These are phyloP conservation scores for Nephrotoma guestfalica DNA, from an alignment of 2,888 invertebrate genomes.

Conservation along the genomic window DNA sequence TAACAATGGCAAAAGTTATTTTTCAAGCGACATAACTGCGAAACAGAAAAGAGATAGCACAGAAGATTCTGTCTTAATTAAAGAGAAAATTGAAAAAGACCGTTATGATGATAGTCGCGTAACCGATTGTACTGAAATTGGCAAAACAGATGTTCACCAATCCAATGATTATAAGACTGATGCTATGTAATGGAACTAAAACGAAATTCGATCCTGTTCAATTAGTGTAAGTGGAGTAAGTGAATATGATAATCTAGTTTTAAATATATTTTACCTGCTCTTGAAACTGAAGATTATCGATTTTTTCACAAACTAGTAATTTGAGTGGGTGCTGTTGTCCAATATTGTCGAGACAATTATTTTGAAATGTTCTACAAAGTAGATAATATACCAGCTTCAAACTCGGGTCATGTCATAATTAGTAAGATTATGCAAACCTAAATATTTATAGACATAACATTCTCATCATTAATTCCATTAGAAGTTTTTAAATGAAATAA, in stretches of 20 bases:
- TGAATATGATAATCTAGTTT: neutral
- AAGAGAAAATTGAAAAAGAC: neutral
- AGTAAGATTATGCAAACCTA: no score
- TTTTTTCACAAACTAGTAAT: constrained; percentile 24
- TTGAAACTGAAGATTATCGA: constrained; percentile 24
- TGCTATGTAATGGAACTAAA: neutral
- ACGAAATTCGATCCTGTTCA: neutral
- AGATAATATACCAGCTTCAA: neutral
- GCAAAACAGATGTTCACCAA: neutral
- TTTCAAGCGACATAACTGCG: neutral
- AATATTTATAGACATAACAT: no score
- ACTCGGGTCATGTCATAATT: no score
- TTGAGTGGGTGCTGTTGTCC: constrained; percentile 26
- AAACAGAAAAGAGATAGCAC: neutral
- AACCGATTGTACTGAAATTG: neutral
- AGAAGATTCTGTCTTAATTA: neutral
- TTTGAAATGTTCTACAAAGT: neutral
- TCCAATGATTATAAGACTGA: neutral
- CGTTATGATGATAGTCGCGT: neutral
- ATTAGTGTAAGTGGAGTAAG: neutral
- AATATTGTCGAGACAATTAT: constrained; percentile 19
- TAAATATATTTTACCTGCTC: constrained; percentile 17
- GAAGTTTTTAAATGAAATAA: neutral
- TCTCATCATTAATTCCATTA: no score
- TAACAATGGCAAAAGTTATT: neutral